Percentiles rank a stretch among this genome's conserved stretches.
Evolutionary conservation across 2,797 vertebrate genomes (phyloP).

Genomic region (Hemibagrus guttatus): DNA sequence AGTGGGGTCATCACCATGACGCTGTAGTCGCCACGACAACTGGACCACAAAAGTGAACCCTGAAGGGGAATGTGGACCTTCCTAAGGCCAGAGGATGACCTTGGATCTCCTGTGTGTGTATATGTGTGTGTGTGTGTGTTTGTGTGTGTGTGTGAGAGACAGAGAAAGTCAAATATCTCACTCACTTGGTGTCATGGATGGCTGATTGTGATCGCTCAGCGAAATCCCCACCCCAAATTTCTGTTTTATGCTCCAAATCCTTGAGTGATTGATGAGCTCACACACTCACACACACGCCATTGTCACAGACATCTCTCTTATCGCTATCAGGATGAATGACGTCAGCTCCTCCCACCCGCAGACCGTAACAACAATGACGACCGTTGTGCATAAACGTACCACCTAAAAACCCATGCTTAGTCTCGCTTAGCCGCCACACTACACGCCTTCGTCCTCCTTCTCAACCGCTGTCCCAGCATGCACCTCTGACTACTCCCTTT

Average conservation of each 20-base stretch:
- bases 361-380: slow-evolving; percentile 49
- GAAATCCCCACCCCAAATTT: slow-evolving; percentile 76
- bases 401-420: slow-evolving; percentile 52
- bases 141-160: not conserved
- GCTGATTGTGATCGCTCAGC: slow-evolving; percentile 59
- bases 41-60: slow-evolving; percentile 78
- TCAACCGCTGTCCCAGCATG: slow-evolving; percentile 58
- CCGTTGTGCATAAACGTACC: slow-evolving; percentile 42
- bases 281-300: slow-evolving; percentile 43
- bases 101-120: slow-evolving; percentile 57
- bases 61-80: slow-evolving; percentile 70
- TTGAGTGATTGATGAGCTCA: slow-evolving; percentile 78
- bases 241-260: slow-evolving; percentile 73
- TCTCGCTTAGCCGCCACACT: slow-evolving; percentile 27
- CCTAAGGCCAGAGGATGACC: slow-evolving; percentile 67
- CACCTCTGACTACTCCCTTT: slow-evolving; percentile 51
- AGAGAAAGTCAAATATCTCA: slow-evolving; percentile 31
- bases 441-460: slow-evolving; percentile 46
- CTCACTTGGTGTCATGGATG: slow-evolving; percentile 44
- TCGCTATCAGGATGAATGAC: slow-evolving; percentile 70
- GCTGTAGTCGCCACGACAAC: slow-evolving; percentile 74
- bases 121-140: not conserved
- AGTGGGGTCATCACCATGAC: slow-evolving; percentile 66
- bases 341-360: slow-evolving; percentile 51
- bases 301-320: slow-evolving; percentile 48